Percentiles rank a stretch among this genome's conserved stretches.
These are phyloP conservation scores for Crotalus tigris DNA, from an alignment of 2,113 vertebrate species.

Conservation along the genomic window DNA sequence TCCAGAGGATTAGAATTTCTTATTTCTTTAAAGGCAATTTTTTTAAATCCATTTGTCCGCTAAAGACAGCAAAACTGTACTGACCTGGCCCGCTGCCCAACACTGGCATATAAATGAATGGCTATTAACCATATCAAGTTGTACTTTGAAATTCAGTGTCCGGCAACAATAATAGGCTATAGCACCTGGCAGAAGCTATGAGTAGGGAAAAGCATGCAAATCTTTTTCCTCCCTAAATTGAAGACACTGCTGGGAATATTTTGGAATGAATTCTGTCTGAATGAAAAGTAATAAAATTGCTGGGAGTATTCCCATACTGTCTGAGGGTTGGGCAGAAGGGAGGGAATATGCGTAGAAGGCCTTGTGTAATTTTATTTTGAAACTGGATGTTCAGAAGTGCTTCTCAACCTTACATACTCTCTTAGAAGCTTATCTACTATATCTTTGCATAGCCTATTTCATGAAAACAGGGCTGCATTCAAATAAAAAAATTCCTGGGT, in stretches of 20 bases:
- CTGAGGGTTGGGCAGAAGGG: background rate
- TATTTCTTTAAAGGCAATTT: conserved; percentile 40
- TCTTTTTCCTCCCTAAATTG: background rate
- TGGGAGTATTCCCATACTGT: conserved; percentile 6
- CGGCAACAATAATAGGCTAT: background rate
- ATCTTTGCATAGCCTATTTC: background rate
- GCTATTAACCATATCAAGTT: conserved; percentile 5
- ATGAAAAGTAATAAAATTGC: background rate
- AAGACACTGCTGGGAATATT: background rate
- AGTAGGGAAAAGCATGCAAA: conserved; percentile 2
- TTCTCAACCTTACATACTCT: background rate
- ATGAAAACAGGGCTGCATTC: background rate
- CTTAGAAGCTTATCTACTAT: background rate
- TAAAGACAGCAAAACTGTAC: conserved; percentile 31
- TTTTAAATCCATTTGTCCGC: conserved; percentile 35
- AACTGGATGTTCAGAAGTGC: conserved; percentile 12
- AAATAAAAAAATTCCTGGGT: background rate
- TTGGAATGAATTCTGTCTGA: conserved; percentile 1
- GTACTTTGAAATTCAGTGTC: background rate
- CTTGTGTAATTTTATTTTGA: background rate
- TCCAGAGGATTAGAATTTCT: conserved; percentile 29
- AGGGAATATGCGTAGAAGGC: background rate
- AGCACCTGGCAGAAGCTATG: background rate
- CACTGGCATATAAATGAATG: conserved; percentile 11
- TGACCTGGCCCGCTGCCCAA: conserved; percentile 24